Evolutionary conservation across 2,888 invertebrate species (phyloP), one percentile per base, ranked within the genome.

Genomic region (Eurytoma californica): DNA sequence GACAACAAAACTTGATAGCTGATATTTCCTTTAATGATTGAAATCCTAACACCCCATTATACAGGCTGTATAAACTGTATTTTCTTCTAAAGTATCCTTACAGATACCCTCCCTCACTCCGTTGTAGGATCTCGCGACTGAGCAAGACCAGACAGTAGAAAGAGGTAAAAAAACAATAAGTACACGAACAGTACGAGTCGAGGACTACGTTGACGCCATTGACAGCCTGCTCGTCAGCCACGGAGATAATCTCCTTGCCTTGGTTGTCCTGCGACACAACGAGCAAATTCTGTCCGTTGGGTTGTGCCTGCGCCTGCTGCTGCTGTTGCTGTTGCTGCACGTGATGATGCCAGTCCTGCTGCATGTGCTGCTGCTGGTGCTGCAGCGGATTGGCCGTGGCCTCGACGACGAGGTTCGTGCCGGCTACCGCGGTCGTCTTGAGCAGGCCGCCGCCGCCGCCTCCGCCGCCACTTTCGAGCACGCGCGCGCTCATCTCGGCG

Each of bases 161-260:
- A 51, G 0, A 30, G 39, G 72, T 3, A 68, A 73, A 63, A 81
- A 74, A n/a, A 47, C 53, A 78, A 77, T 74, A 80, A 79, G 80
- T 63, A 75, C 85, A 88, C 88, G 84, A 88, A 88, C 88, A 88
- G 81, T 88, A 88, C 1, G 86, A 84, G 72, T 89, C 87, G 28
- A 86, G 80, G n/a, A 84, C 84, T 66, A 86, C 83, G 75, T 84
- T 86, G 72, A 85, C 82, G 16, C 83, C 83, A 66, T 84, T 84
- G 39, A 72, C 77, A 13, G 84, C 80, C 70, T 85, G 85, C n/a
- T 86, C 86, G n/a, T 85, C 86, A 49, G 86, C 79, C n/a, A 87
- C 80, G 16, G 83, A 81, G 63, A 85, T 82, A 24, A 86, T 57
- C 24, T 87, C 87, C 82, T 86, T 86, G 82, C 85, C 84, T 80